Conservation (phyloP, 2,797 vertebrate species). For the Acipenser ruthenus region DNA sequence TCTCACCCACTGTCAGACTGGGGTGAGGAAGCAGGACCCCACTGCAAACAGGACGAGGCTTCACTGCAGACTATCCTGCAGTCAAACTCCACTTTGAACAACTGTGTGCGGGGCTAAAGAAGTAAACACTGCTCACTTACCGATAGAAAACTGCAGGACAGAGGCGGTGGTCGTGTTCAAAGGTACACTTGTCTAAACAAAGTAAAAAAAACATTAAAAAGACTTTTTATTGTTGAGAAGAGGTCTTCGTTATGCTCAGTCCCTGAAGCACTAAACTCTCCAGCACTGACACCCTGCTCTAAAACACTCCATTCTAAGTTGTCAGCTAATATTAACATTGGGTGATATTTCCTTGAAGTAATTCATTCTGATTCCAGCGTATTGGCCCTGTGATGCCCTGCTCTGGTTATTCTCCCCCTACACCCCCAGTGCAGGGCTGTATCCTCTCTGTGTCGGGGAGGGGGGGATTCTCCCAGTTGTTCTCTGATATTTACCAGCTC, state of each 20-base stretch:
- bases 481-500: slow-evolving; percentile 71
- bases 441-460: no score
- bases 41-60: no score
- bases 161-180: slow-evolving; percentile 94
- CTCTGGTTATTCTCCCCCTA: no score
- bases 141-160: slow-evolving; percentile 88
- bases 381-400: not conserved
- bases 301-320: not conserved
- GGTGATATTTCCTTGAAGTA: no score
- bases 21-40: no score
- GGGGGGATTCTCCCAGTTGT: no score
- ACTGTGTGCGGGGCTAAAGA: no score
- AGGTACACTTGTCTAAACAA: slow-evolving; percentile 66
- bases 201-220: slow-evolving; percentile 19
- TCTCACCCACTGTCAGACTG: no score
- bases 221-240: not conserved
- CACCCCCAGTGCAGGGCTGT: no score
- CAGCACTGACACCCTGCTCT: not conserved
- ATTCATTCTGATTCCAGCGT: no score
- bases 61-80: not conserved
- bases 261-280: no score
- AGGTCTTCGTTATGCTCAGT: not conserved
- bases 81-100: not conserved
- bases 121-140: slow-evolving; percentile 60
- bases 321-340: no score